A percentile compares a stretch with the other conserved stretches of the same genome.
phyloP scores from a whole-genome alignment of 2,113 vertebrate genomes.

The Pterocles orientalis region DNA sequence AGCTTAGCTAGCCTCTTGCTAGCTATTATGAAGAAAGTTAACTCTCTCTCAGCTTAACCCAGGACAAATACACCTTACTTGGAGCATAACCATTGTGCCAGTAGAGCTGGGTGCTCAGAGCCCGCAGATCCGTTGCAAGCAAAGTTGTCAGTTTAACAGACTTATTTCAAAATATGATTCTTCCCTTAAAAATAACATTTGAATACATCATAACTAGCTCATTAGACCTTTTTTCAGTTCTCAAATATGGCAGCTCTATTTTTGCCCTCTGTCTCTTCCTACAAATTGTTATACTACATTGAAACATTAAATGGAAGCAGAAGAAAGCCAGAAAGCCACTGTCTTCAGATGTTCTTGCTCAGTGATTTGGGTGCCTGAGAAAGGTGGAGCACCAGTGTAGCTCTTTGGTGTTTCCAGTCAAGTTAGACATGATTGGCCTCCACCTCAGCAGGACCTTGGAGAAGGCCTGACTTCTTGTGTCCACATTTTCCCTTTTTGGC shows the following conservation, averaged over 20 bases:
- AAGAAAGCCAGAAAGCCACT: background rate
- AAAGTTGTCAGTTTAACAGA: background rate
- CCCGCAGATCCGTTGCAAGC: background rate
- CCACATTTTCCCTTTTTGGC: background rate
- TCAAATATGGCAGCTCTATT: background rate
- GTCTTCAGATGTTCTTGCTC: background rate
- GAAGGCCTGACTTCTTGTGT: background rate
- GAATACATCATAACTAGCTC: background rate
- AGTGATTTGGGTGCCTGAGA: background rate
- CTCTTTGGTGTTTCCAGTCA: background rate
- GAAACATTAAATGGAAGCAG: background rate
- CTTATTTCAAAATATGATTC: background rate
- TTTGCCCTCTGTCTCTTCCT: background rate
- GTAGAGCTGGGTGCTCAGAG: background rate
- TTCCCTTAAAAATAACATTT: background rate
- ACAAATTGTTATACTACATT: background rate
- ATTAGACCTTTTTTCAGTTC: background rate
- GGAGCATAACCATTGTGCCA: rapidly evolving
- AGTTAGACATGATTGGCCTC: background rate
- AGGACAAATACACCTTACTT: background rate
- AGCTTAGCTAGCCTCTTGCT: too few species aligned
- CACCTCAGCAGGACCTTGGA: background rate
- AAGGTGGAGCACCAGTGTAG: rapidly evolving
- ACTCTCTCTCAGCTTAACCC: too few species aligned
- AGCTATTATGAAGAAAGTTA: too few species aligned